Percentiles rank a stretch among this genome's conserved stretches.
Evolutionary conservation across 2,113 vertebrate species (phyloP).

Genomic region (Eleginops maclovinus): DNA sequence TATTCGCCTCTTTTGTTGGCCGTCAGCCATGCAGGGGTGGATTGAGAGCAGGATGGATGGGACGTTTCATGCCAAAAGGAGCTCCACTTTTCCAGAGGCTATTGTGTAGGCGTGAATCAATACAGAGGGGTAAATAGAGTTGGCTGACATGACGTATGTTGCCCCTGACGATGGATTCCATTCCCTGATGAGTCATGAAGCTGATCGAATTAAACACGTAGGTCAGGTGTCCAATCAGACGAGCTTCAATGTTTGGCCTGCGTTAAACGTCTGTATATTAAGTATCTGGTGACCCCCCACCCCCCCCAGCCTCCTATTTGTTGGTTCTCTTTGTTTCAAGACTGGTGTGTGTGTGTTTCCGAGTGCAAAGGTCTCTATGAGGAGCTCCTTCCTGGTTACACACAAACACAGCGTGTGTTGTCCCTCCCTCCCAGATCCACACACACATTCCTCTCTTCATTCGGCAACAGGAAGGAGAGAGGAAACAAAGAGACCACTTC

Average conservation of each 20-base stretch:
- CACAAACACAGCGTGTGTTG: slow-evolving; percentile 60
- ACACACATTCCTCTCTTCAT: slow-evolving; percentile 52
- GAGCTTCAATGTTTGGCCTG: slow-evolving; percentile 38
- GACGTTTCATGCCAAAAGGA: slow-evolving; percentile 21
- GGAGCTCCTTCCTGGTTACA: slow-evolving; percentile 70
- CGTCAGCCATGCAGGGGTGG: slow-evolving; percentile 6
- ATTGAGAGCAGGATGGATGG: slow-evolving; percentile 45
- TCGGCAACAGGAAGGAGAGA: slow-evolving; percentile 76
- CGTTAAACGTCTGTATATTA: slow-evolving; percentile 27
- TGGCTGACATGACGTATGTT: slow-evolving; percentile 65
- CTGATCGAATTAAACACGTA: slow-evolving; percentile 41
- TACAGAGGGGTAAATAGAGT: slow-evolving; percentile 61
- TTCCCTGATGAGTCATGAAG: slow-evolving; percentile 62
- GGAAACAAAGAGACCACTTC: slow-evolving; percentile 83
- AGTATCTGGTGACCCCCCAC: slow-evolving; percentile 28
- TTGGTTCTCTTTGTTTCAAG: slow-evolving; percentile 32
- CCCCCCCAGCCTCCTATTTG: slow-evolving; percentile 23
- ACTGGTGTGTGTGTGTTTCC: slow-evolving; percentile 8
- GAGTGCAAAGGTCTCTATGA: slow-evolving; percentile 46
- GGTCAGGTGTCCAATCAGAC: slow-evolving; percentile 69
- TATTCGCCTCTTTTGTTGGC: slow-evolving; percentile 9
- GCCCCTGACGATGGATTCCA: slow-evolving; percentile 53
- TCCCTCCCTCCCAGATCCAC: slow-evolving; percentile 42
- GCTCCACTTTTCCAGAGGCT: slow-evolving; percentile 28
- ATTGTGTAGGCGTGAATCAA: slow-evolving; percentile 62